Evolutionary conservation across 2,888 invertebrate genomes (phyloP), one percentile per base, ranked within the genome.

Genomic region (Anorthoa munda): DNA sequence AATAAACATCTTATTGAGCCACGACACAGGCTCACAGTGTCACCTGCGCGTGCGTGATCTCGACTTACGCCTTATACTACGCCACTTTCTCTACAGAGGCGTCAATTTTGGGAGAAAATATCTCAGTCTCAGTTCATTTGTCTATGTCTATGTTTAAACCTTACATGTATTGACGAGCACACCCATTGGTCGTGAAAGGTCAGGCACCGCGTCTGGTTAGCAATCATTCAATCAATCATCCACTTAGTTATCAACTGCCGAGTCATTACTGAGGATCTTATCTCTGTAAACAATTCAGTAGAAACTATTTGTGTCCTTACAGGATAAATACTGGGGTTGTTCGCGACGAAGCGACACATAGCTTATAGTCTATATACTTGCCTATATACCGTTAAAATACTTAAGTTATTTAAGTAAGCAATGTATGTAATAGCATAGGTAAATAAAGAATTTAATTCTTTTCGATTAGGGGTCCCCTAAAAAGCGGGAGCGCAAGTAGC

Each of bases 191-290:
- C 67, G 63, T 64, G 59, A 84, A 81, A 84, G 81, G 74, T 84
- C 75, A 81, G 51, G 50, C 64, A 60, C 64, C 58, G 59, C 61
- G 70, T 70, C 67, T 66, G 21, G 65, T 74, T 60, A 67, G 65
- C 74, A 84, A 84, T 81, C 81, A 78, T 84, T 60, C 66, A 75
- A 69, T 66, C 81, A 78, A 81, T 78, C 78, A 70, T 67, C 81
- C 75, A 78, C 75, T 84, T 76, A 76, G 46, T 59, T 72, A 61
- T 60, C 63, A 56, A 76, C 51, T 60, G 67, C 46, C 21, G 60
- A 65, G 70, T 72, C 66, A 69, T 63, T 69, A 70, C 50, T 66
- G 68, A 71, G 45, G n/a, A 39, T 39, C 39, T 72, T n/a, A 69
- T 48, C 39, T 72, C 64, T 68, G 50, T 50, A 63, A 72, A 63